phyloP scores from a whole-genome alignment of 2,888 invertebrate species.

The Amblyteles armatorius region DNA sequence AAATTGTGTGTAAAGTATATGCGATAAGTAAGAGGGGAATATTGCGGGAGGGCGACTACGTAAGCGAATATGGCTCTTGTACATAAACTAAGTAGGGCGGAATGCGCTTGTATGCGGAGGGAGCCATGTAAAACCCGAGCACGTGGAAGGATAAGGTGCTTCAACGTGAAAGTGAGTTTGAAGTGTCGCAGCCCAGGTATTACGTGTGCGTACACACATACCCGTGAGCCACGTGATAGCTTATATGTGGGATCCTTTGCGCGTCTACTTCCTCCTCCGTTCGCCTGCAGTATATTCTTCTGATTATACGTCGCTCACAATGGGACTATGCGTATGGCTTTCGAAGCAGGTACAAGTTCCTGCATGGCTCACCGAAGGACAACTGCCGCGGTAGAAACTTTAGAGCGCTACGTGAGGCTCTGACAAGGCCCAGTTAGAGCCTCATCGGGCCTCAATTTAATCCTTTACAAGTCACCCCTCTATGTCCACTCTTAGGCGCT shows the following conservation, averaged over 20 bases:
- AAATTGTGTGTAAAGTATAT: constrained; percentile 63
- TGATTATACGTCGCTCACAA: background rate
- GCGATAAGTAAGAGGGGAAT: constrained; percentile 48
- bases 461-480: too few relatives aligned
- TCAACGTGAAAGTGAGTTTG: constrained; percentile 23
- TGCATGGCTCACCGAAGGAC: background rate
- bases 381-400: background rate
- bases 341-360: background rate
- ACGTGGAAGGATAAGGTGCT: constrained; percentile 18
- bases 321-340: constrained; percentile 5
- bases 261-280: background rate
- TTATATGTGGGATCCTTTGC: background rate
- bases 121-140: constrained; percentile 7
- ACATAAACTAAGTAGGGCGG: constrained; percentile 39
- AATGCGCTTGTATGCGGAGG: constrained; percentile 11
- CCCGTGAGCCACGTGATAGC: constrained; percentile 4
- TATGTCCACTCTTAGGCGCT: too few relatives aligned
- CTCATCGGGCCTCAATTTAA: background rate
- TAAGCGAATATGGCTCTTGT: constrained; percentile 33
- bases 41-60: constrained; percentile 54
- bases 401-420: background rate
- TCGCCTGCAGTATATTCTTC: background rate
- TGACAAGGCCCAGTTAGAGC: background rate
- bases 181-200: constrained; percentile 2
- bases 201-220: background rate